Evolutionary conservation across 1,140 invertebrate species (phyloP), one percentile per base, ranked within the genome.

Genomic region (Bactericera cockerelli): DNA sequence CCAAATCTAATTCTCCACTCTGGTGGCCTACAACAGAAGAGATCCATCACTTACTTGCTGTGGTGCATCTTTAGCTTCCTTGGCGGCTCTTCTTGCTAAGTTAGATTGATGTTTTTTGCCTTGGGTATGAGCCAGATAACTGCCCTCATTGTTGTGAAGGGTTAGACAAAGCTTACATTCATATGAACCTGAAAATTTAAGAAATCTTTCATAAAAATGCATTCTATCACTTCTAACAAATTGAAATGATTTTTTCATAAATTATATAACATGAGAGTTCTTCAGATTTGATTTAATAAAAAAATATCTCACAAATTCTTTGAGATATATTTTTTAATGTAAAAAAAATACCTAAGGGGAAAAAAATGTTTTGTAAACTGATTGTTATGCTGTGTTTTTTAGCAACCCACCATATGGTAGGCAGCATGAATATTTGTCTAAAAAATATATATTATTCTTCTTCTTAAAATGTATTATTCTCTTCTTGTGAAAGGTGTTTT

Each of bases 81-180:
- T 98, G 0, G 96, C 96, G 55, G 96, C 96, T 74, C 97, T 77
- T 33, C 96, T 77, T 6, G 95, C 96, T 67, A 99, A 79, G 76
- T 99, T 99, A 0, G 93, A 90, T 72, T 99, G 97, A 88, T 99
- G 97, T 67, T 99, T 99, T 70, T 99, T 99, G n/a, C 97, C 97
- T 74, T 99, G 97, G 0, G 97, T 99, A 68, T 99, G 97, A 13
- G 97, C 96, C 65, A 99, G 77, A 70, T 99, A 99, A 70, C 93
- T 98, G 1, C 96, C 97, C 74, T 99, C 97, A 76, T 99, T 99
- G 68, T 99, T 99, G 70, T 99, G 97, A 13, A 99, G 75, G 1
- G 97, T 99, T 16, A 99, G 72, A 79, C 97, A 99, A 0, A 99
- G 73, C 77, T 99, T 99, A 72, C 97, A 99, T 74, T 99, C 97